Conservation (phyloP, 2,797 vertebrate species). For the Spondyliosoma cantharus region DNA sequence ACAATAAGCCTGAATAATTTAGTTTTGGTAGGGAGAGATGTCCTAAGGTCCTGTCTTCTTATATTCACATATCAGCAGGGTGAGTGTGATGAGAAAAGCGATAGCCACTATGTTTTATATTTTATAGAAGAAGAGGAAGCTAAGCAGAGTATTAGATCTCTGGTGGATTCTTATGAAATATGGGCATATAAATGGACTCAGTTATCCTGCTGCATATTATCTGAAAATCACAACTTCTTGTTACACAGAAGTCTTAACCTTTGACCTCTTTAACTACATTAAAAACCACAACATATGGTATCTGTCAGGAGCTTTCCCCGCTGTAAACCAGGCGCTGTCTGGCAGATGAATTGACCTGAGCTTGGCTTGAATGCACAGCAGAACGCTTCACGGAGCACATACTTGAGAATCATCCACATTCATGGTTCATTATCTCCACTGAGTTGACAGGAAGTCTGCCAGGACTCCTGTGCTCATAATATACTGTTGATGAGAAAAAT, state of each 20-base stretch:
- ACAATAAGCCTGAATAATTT: slow-evolving; percentile 81
- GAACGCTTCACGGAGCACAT: slow-evolving; percentile 55
- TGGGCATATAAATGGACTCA: slow-evolving; percentile 10
- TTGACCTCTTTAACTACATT: slow-evolving; percentile 51
- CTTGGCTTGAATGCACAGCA: slow-evolving; percentile 36
- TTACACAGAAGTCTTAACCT: slow-evolving; percentile 31
- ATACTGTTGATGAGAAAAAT: slow-evolving; percentile 30
- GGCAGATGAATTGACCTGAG: slow-evolving; percentile 57
- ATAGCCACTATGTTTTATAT: slow-evolving; percentile 50
- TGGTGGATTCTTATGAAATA: slow-evolving; percentile 22
- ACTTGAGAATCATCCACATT: slow-evolving; percentile 53
- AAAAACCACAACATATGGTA: slow-evolving; percentile 53
- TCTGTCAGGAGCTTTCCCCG: slow-evolving; percentile 53
- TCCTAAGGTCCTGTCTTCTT: slow-evolving; percentile 67
- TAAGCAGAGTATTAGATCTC: slow-evolving; percentile 14
- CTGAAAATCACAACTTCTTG: slow-evolving; percentile 16
- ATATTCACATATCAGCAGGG: slow-evolving; percentile 54
- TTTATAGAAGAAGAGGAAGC: slow-evolving; percentile 25
- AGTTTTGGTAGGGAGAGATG: slow-evolving; percentile 61
- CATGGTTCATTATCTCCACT: slow-evolving; percentile 59
- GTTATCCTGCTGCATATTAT: slow-evolving; percentile 34
- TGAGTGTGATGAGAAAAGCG: slow-evolving; percentile 53
- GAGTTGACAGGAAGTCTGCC: slow-evolving; percentile 56
- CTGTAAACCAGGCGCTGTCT: slow-evolving; percentile 38
- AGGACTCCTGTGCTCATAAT: slow-evolving; percentile 21